A percentile compares a stretch with the other conserved stretches of the same genome.
Conservation (phyloP, 2,888 invertebrate species). For the Sturmia bella region DNA sequence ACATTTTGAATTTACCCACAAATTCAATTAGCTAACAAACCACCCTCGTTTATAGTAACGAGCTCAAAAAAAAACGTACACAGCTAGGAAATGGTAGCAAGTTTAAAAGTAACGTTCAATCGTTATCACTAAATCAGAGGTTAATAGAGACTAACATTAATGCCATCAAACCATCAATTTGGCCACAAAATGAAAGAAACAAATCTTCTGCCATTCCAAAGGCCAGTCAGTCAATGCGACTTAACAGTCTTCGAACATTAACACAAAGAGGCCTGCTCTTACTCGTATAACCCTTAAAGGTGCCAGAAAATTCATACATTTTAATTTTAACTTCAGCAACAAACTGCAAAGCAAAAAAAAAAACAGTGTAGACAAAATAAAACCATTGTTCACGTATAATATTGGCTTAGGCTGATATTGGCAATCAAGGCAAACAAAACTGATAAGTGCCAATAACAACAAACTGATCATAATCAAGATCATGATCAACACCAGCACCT, state of each 20-base stretch:
- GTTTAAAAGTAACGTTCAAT: constrained; percentile 75
- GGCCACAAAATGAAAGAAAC: background rate
- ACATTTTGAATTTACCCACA: no score
- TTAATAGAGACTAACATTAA: constrained; percentile 78
- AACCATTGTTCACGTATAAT: constrained; percentile 66
- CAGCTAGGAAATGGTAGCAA: constrained; percentile 58
- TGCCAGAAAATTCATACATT: constrained; percentile 70
- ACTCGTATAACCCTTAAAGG: constrained; percentile 57
- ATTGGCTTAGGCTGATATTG: constrained; percentile 59
- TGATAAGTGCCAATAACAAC: constrained; percentile 54
- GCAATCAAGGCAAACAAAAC: constrained; percentile 46
- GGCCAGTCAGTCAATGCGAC: constrained; percentile 22
- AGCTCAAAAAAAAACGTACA: constrained; percentile 3
- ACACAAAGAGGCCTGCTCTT: constrained; percentile 18
- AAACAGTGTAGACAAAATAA: background rate
- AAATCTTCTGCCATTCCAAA: constrained; percentile 8
- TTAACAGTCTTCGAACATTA: constrained; percentile 35
- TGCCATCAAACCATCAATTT: constrained; percentile 40
- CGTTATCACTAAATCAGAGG: constrained; percentile 82
- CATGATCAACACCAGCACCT: constrained; percentile 55
- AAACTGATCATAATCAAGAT: constrained; percentile 56
- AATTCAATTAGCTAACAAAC: background rate
- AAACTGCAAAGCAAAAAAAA: constrained; percentile 9
- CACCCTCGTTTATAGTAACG: constrained; percentile 6
- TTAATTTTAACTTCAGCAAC: constrained; percentile 74